phyloP scores from a whole-genome alignment of 2,888 invertebrate species.

The Unio pictorum region DNA sequence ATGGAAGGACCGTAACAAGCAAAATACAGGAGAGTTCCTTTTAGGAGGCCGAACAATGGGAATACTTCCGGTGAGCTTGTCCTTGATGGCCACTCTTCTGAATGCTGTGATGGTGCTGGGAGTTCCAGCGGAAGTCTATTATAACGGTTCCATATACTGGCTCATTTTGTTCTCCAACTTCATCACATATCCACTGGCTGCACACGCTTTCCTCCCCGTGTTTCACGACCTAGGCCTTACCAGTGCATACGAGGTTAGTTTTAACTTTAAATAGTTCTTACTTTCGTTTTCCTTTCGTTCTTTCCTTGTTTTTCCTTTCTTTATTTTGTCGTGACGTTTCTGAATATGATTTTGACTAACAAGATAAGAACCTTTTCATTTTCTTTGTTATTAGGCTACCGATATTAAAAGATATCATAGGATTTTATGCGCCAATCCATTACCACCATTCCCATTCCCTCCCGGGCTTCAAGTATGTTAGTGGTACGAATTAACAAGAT shows the following conservation, averaged over 20 bases:
- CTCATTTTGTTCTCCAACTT: constrained; percentile 78
- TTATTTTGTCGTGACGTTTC: too few species aligned
- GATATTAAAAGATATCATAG: too few species aligned
- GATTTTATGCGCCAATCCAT: too few species aligned
- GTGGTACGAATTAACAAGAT: too few species aligned
- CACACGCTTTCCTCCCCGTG: constrained; percentile 59
- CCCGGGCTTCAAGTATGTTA: too few species aligned
- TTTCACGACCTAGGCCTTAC: constrained; percentile 57
- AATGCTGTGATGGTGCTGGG: constrained; percentile 61
- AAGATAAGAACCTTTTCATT: too few species aligned
- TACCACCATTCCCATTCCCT: too few species aligned
- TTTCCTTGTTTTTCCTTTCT: too few species aligned
- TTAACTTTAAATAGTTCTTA: too few species aligned
- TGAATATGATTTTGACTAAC: too few species aligned
- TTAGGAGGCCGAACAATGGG: constrained; percentile 57
- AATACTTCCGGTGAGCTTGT: constrained; percentile 52
- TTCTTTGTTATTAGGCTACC: too few species aligned
- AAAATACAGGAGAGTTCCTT: constrained; percentile 53
- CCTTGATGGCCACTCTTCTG: constrained; percentile 56
- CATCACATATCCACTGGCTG: constrained; percentile 78
- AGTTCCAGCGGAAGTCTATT: constrained; percentile 56
- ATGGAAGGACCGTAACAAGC: constrained; percentile 39
- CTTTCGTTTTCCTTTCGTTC: too few species aligned
- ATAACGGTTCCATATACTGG: constrained; percentile 79
- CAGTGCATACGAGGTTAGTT: constrained; percentile 61